Evolutionary conservation across 2,888 invertebrate species (phyloP), one percentile per base, ranked within the genome.

Genomic region (Dynastes hyllus): DNA sequence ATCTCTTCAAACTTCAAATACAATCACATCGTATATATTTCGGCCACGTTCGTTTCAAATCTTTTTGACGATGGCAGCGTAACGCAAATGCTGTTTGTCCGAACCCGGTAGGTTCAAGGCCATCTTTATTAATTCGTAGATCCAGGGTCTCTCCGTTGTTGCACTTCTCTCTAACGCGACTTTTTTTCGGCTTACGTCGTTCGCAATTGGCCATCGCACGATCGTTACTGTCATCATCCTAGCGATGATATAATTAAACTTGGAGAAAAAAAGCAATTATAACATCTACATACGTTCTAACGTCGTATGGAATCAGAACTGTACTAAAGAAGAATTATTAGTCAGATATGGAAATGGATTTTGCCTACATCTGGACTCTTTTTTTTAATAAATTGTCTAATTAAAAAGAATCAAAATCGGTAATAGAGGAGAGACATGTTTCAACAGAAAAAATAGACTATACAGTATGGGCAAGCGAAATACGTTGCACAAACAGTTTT

Each of bases 21-120:
- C 63, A 58, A 58, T 58, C 55, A 22, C 22, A 58, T 22, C 22
- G 55, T 58, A 63, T 63, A 63, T 63, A 63, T 63, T 63, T 63
- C 63, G 63, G 32, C 13, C 63, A 29, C 63, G 63, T 37, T 58
- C 58, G 73, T 58, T 22, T 58, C 11, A 58, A 58, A 40, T 58
- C 73, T 45, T 55, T 70, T 27, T 58, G 37, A 71, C 71, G 71
- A 71, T 40, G n/a, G 55, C 37, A 37, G 11, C n/a, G 22, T 71
- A 71, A 71, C 58, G 73, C 73, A 58, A 73, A 73, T 73, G 73
- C 63, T 63, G 76, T 76, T 76, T 78, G 78, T 71, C 78, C 78
- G 78, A 73, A 58, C 58, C 51, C 63, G 63, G 78, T 51, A 71
- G 78, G 78, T 78, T 78, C 78, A 78, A 78, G 78, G 78, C 71